Conservation (phyloP, 2,113 vertebrate species). For the Saguinus imperator region DNA sequence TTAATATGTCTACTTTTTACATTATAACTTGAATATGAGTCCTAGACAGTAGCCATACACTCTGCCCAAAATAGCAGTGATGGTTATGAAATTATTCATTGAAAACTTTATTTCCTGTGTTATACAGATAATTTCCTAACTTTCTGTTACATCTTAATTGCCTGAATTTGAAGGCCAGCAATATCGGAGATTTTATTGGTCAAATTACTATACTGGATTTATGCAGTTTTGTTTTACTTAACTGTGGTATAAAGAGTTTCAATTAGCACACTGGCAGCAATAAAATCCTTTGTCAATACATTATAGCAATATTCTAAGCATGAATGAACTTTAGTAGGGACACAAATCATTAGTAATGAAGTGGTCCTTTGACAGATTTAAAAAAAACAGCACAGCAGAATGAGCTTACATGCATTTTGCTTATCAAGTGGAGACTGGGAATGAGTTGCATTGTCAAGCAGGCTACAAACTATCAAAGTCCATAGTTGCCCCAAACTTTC, state of each 20-base stretch:
- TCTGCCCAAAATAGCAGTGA: background rate
- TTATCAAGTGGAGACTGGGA: background rate
- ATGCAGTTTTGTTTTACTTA: constrained; percentile 69
- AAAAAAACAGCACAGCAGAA: constrained; percentile 28
- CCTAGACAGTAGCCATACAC: background rate
- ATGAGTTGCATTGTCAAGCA: background rate
- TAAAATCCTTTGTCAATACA: constrained; percentile 74
- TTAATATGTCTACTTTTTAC: background rate
- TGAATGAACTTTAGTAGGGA: constrained; percentile 62
- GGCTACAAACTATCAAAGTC: background rate
- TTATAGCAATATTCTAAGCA: constrained; percentile 72
- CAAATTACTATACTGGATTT: constrained; percentile 36
- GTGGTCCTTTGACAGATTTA: constrained; percentile 59
- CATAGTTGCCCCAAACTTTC: background rate
- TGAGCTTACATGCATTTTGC: constrained; percentile 13
- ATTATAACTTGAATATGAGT: background rate
- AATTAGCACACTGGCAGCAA: constrained; percentile 70
- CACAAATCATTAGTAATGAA: constrained; percentile 76
- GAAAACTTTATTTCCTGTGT: background rate
- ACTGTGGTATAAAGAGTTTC: constrained; percentile 72
- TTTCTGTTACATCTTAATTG: background rate
- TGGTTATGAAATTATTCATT: background rate
- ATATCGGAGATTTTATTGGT: constrained; percentile 40
- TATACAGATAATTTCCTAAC: background rate
- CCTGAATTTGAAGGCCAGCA: constrained; percentile 22